Evolutionary conservation across 1,140 invertebrate species (phyloP), one percentile per base, ranked within the genome.

Genomic region (Physella acuta): DNA sequence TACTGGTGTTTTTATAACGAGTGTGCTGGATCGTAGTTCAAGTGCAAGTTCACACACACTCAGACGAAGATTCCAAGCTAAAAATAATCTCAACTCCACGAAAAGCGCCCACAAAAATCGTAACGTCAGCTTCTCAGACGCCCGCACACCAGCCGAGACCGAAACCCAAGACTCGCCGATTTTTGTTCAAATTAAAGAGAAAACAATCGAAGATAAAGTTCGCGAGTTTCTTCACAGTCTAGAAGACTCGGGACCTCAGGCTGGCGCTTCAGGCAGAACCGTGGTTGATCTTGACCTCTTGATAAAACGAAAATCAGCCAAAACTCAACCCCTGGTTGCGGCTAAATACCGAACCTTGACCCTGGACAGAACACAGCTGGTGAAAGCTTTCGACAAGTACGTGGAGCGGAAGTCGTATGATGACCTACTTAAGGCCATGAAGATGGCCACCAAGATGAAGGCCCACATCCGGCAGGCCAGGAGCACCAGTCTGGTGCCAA

Each of bases 401-500:
- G 75, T 73, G 62, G 31, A 65, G 55, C 34, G 70, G 26, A 71
- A 64, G 44, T 67, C 66, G 11, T 51, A 66, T 28, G 77, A 79
- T 20, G 73, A 76, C 34, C 68, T 79, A 34, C 68, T 72, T 14
- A 72, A 72, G 49, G 56, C 75, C 36, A 71, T 75, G 63, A 63
- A 70, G 1, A 17, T 79, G n/a, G 77, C 77, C 14, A 56, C 68
- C 30, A 76, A 75, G 55, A 60, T 77, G 24, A 79, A 77, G 56
- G 68, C 74, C 24, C 71, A 71, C n/a, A 68, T 60, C 3, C 53
- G 61, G 44, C 37, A 71, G 33, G 74, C 76, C 2, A 70, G 76
- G 28, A 75, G 75, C 44, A 60, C 66, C 1, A 72, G 74, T 11
- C 28, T 75, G 0, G 31, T 77, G 34, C 76, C 76, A 8, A 30